phyloP scores from a whole-genome alignment of 2,888 invertebrate species.

The Balanococcus diminutus region DNA sequence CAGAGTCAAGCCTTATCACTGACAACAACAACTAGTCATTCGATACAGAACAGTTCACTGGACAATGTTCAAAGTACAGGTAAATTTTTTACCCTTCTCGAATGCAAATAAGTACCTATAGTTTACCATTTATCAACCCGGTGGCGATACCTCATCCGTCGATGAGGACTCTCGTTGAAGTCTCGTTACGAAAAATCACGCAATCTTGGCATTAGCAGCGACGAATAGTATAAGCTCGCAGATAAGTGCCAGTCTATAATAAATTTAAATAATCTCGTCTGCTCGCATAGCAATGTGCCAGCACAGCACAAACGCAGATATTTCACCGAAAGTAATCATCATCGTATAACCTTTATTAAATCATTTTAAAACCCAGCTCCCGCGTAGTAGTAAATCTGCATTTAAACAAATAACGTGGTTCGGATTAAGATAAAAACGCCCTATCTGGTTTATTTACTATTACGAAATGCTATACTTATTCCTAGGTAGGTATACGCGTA shows the following conservation, averaged over 20 bases:
- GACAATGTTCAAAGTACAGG: constrained; percentile 42
- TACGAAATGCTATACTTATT: neutral
- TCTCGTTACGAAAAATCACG: constrained; percentile 33
- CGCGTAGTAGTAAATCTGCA: constrained; percentile 21
- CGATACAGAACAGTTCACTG: constrained; percentile 12
- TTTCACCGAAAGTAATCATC: constrained; percentile 23
- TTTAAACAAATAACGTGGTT: constrained; percentile 40
- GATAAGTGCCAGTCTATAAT: constrained; percentile 29
- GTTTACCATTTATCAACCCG: neutral
- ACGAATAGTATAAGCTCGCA: neutral
- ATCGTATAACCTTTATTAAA: constrained; percentile 36
- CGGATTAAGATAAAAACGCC: constrained; percentile 28
- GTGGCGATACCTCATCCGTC: neutral
- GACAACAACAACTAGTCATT: constrained; percentile 42
- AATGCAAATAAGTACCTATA: neutral
- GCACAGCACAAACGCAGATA: constrained; percentile 6
- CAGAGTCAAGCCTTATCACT: constrained; percentile 49
- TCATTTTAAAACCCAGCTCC: constrained; percentile 23
- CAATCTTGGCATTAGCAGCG: constrained; percentile 12
- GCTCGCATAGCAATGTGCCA: neutral
- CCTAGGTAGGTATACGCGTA: neutral
- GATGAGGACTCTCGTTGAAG: neutral
- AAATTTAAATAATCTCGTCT: constrained; percentile 38
- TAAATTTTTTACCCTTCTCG: neutral
- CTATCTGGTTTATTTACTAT: constrained; percentile 18